Conservation (phyloP, 1,140 invertebrate species). For the Calliopsis andreniformis region DNA sequence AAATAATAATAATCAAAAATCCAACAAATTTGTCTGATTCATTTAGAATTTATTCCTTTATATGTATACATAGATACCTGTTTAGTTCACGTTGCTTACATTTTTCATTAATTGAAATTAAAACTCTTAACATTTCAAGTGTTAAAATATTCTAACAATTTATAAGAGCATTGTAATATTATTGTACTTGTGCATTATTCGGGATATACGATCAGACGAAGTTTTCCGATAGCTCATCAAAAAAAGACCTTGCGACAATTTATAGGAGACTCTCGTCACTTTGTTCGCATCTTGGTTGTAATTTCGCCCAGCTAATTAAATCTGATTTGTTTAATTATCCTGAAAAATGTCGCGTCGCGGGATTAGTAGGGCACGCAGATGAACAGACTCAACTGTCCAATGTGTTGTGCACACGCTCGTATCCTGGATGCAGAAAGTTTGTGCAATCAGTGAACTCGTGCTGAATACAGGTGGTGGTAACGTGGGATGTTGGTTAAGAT, state of each 20-base stretch:
- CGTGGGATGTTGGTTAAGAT: conserved; percentile 71
- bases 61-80: too few species aligned
- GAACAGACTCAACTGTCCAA: conserved; percentile 36
- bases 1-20: too few species aligned
- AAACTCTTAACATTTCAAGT: too few species aligned
- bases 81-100: too few species aligned
- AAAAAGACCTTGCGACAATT: conserved; percentile 15
- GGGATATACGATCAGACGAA: too few species aligned
- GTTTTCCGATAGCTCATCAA: background rate
- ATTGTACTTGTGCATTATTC: too few species aligned
- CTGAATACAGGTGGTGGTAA: conserved; percentile 72
- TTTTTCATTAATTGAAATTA: too few species aligned
- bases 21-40: too few species aligned
- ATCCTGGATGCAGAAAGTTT: conserved; percentile 71
- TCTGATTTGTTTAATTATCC: background rate
- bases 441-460: conserved; percentile 75
- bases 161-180: too few species aligned
- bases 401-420: conserved; percentile 53
- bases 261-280: background rate
- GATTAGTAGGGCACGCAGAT: conserved; percentile 37
- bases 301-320: conserved; percentile 8
- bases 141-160: too few species aligned
- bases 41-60: too few species aligned
- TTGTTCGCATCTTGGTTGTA: background rate
- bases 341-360: conserved; percentile 8